These are phyloP conservation scores for Lithophane semibrunnea DNA, from an alignment of 2,888 invertebrate genomes.

Conservation along the genomic window DNA sequence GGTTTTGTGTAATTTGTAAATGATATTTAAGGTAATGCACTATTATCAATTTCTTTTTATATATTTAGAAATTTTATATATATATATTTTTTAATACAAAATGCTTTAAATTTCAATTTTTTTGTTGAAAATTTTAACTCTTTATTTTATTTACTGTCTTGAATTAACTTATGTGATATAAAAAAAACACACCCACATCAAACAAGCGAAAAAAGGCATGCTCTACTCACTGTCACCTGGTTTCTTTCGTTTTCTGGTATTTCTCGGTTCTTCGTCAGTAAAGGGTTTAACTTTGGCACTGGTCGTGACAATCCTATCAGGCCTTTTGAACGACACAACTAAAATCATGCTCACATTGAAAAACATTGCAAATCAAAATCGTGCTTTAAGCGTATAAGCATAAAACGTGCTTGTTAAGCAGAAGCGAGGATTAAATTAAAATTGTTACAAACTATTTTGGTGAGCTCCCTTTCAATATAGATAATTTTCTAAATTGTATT, in stretches of 20 bases:
- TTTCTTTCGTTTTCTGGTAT: slow-evolving; percentile 94
- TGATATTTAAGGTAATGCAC: neutral
- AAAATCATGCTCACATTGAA: slow-evolving; percentile 75
- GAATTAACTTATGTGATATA: neutral
- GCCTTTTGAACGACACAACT: slow-evolving; percentile 97
- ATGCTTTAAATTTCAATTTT: no score
- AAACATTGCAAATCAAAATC: slow-evolving; percentile 54
- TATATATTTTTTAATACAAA: no score
- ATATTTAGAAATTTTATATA: neutral
- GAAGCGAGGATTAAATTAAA: slow-evolving; percentile 9
- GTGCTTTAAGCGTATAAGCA: slow-evolving; percentile 48
- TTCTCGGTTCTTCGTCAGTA: slow-evolving; percentile 76
- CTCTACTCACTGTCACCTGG: slow-evolving; percentile 91
- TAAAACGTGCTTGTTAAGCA: slow-evolving; percentile 27
- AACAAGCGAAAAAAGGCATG: slow-evolving; percentile 51
- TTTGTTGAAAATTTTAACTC: neutral
- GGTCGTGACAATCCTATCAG: slow-evolving; percentile 84
- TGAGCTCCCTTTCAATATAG: neutral
- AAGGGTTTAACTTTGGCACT: slow-evolving; percentile 78
- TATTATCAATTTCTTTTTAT: neutral
- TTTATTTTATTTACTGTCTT: neutral
- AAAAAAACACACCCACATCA: slow-evolving; percentile 33
- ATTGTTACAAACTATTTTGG: neutral
- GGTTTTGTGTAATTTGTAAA: neutral
- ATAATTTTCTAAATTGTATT: no score